These are phyloP conservation scores for Phorcus lineatus DNA, from an alignment of 2,888 invertebrate genomes.

Conservation along the genomic window DNA sequence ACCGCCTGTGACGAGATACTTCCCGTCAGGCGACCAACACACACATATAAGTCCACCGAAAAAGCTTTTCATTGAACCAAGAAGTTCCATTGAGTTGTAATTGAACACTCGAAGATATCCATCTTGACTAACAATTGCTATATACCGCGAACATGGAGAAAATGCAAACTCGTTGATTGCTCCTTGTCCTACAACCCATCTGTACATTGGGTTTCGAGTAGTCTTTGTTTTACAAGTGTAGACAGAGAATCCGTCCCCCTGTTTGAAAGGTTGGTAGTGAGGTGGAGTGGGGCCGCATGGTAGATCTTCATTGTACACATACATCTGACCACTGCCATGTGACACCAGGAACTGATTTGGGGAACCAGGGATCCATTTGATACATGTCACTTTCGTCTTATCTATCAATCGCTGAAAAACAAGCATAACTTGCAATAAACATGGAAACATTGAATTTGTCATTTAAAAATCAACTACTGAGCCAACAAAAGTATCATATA, in stretches of 20 bases:
- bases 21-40: conserved; percentile 97
- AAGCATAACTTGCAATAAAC: conserved; percentile 26
- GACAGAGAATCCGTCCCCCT: conserved; percentile 94
- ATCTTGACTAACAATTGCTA: conserved; percentile 91
- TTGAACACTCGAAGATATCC: conserved; percentile 97
- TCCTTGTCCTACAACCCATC: conserved; percentile 80
- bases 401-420: conserved; percentile 89
- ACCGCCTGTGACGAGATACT: conserved; percentile 93
- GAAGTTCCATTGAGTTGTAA: conserved; percentile 96
- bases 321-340: conserved; percentile 96
- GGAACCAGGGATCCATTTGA: conserved; percentile 97
- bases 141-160: conserved; percentile 93
- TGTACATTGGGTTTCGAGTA: conserved; percentile 94
- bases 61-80: conserved; percentile 93
- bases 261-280: conserved; percentile 95
- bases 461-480: too few relatives aligned
- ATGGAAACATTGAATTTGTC: too few relatives aligned
- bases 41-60: conserved; percentile 98
- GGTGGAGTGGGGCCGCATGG: conserved; percentile 92
- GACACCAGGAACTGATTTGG: conserved; percentile 94
- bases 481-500: too few relatives aligned
- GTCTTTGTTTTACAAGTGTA: conserved; percentile 97
- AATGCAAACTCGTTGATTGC: conserved; percentile 96
- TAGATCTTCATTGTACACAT: conserved; percentile 94
- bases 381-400: conserved; percentile 95